A percentile compares a stretch with the other conserved stretches of the same genome.
These are phyloP conservation scores for Pantelozetes paolii DNA, from an alignment of 2,888 invertebrate species.

Conservation along the genomic window DNA sequence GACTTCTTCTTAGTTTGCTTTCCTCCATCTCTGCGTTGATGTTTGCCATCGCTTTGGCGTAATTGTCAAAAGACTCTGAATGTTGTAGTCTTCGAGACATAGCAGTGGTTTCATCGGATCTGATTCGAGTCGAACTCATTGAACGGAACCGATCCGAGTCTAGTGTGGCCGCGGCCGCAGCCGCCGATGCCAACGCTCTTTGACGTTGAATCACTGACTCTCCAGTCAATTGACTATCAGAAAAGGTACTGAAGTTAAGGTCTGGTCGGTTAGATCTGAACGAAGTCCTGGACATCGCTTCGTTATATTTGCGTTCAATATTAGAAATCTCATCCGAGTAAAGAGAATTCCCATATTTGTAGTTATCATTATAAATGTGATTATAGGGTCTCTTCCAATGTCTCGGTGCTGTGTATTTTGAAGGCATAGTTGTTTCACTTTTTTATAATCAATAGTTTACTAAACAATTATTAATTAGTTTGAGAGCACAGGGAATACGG, in stretches of 20 bases:
- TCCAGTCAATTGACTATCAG: slow-evolving; percentile 30
- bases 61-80: slow-evolving; percentile 39
- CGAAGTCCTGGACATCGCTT: slow-evolving; percentile 40
- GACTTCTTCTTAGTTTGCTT: slow-evolving; percentile 28
- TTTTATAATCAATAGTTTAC: no score
- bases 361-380: slow-evolving; percentile 48
- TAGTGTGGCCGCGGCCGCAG: not conserved
- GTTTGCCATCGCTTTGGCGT: slow-evolving; percentile 30
- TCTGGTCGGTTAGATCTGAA: slow-evolving; percentile 46
- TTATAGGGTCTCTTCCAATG: slow-evolving; percentile 48
- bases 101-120: not conserved
- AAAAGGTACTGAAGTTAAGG: slow-evolving; percentile 43
- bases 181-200: not conserved
- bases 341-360: slow-evolving; percentile 47
- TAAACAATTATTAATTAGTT: not conserved
- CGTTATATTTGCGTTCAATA: slow-evolving; percentile 47
- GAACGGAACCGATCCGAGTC: slow-evolving; percentile 3
- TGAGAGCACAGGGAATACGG: not conserved
- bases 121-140: not conserved
- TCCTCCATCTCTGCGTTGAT: slow-evolving; percentile 32
- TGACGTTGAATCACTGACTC: not conserved
- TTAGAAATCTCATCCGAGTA: slow-evolving; percentile 47
- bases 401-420: slow-evolving; percentile 43
- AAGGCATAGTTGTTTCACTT: slow-evolving; percentile 43
- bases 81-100: not conserved